Base-by-base conservation (phyloP, 2,888 invertebrate genomes). In the Folsomia candida region DNA sequence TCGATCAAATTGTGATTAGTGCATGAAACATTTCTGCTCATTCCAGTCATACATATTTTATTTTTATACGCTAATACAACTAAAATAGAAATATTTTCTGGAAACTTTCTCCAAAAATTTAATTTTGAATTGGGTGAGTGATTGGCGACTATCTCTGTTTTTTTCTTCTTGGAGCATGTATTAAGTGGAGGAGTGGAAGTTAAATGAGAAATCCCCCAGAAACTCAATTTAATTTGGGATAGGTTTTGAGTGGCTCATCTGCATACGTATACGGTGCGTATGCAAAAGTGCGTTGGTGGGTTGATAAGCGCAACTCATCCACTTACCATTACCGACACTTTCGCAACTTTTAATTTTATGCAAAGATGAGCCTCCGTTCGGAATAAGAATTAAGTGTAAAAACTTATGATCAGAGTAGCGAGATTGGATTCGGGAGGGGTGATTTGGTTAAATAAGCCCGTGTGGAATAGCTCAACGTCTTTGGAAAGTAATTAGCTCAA, bases 401-500 rank as follows among this genome's bases (percentile, higher is more conserved):
- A 54, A 54, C 11, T 6, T 54, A n/a, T n/a, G n/a, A n/a, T n/a
- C n/a, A 22, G n/a, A 54, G 54, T 20, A 20, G 37, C 37, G 6
- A 54, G 54, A 54, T 54, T 54, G 22, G 54, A 18, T 54, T 61
- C n/a, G 61, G 25, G 59, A 59, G 2, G 59, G 24, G 4, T 59
- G 25, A 59, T 59, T 59, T 6, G 18, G 11, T 54, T 54, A 54
- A 54, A n/a, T 54, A 54, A 18, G 22, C 54, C 18, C 11, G 4
- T 4, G 22, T 54, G 18, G 20, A 54, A 6, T 6, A 54, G 54
- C n/a, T 20, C 6, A 54, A 54, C 28, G 27, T 27, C 28, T 61
- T 60, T 60, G 27, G 26, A 61, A 27, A 61, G 71, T 71, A 74
- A 74, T 74, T 74, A 74, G 74, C 61, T 69, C 71, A 74, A 74